Conservation (phyloP, 2,888 invertebrate genomes). For the Graphium colonna region DNA sequence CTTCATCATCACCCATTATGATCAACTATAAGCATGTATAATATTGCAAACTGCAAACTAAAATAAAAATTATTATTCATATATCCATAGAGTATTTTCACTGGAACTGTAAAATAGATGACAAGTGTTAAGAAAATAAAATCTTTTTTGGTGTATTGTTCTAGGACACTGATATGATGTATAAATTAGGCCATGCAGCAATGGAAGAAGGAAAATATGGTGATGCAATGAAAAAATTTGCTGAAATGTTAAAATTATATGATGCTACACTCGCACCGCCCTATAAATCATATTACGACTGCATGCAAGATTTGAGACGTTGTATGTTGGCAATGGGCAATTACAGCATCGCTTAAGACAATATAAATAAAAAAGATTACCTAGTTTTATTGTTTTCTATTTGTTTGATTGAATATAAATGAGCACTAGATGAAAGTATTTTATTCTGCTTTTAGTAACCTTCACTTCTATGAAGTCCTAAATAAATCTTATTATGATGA, state of each 20-base stretch:
- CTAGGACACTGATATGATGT: conserved; percentile 86
- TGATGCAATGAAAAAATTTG: conserved; percentile 82
- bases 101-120: no score
- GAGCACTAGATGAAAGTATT: no score
- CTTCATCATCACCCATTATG: conserved; percentile 64
- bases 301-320: conserved; percentile 85
- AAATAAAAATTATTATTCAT: conserved; percentile 17
- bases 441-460: no score
- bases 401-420: background rate
- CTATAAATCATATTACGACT: conserved; percentile 86
- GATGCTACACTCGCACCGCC: conserved; percentile 85
- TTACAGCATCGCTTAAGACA: conserved; percentile 53
- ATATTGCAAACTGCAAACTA: background rate
- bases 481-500: no score
- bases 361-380: conserved; percentile 4
- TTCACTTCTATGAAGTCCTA: no score
- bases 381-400: conserved; percentile 12
- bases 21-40: background rate
- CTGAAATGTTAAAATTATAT: conserved; percentile 83
- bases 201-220: conserved; percentile 82
- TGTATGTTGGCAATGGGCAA: conserved; percentile 86
- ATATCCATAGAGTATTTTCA: no score
- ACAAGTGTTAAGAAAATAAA: no score
- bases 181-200: conserved; percentile 80
- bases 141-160: no score